Evolutionary conservation across 2,888 invertebrate species (phyloP), one percentile per base, ranked within the genome.

Genomic region (Digitonthophagus gazella): DNA sequence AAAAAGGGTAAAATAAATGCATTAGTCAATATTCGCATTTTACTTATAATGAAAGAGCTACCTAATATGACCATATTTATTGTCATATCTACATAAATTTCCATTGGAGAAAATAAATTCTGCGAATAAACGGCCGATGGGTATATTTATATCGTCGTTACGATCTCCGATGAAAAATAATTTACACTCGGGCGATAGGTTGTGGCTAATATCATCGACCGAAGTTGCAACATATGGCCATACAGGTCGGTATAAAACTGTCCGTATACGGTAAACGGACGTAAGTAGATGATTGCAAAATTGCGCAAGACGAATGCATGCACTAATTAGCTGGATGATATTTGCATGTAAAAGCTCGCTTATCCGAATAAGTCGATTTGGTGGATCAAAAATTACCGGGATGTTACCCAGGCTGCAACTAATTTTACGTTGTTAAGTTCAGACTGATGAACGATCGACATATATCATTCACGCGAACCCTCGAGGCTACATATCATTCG

Each of bases 281-380:
- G 18, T 58, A 58, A 58, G 3, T 11, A 16, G 58, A 58, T 58
- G 58, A 5, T 15, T 58, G 15, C 58, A 58, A 58, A 5, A 14
- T 58, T 58, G 18, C 58, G 58, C 15, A 58, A 58, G 58, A 58
- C 18, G 58, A 58, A 58, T 18, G 15, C 18, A 58, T 14, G 15
- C 58, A 58, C 58, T 58, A 58, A 58, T 58, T 58, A 58, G 15
- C 58, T 8, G 8, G 58, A 11, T 58, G 58, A 58, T 58, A 58
- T 58, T 58, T 58, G 28, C 28, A 44, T 44, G 28, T 44, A 44
- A 44, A 44, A 1, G 28, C 11, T 6, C 28, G 6, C 28, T 44
- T 44, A 44, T 44, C 28, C 28, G 3, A 44, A 44, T 6, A 11
- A 8, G 28, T 44, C 28, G 28, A 44, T n/a, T n/a, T n/a, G n/a